Evolutionary conservation across 2,113 vertebrate species (phyloP), one percentile per base, ranked within the genome.

Genomic region (Limanda limanda): DNA sequence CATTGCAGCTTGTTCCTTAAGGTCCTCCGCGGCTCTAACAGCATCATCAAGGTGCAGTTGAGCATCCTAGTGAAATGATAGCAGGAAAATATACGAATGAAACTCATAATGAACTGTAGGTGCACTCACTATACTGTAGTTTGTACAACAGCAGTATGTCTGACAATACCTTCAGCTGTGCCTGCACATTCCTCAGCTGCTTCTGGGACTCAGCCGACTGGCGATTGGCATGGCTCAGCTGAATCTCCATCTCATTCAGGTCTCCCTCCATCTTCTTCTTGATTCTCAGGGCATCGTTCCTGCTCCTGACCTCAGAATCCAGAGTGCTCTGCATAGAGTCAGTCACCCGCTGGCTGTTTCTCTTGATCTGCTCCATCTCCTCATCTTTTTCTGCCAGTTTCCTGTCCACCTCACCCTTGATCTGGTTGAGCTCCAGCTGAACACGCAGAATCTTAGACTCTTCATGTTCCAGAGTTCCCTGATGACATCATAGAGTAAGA

Each of bases 1-100:
- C 93, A 96, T 95, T 59, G 95, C 95, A 84, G 94, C 88, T 65
- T 96, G 95, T 60, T 96, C 95, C 82, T 94, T 96, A 47, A 95
- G 12, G 81, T 92, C 92, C 17, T 98, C 97, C 71, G 97, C 91
- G 20, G 86, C 89, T 89, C 93, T 93, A 61, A 91, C 14, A n/a
- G 94, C 92, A n/a, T 96, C 95, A 12, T 97, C 96, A 78, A 97
- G 93, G 74, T 96, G 96, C 78, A 98, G 75, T 87, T 97, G 95
- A 76, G 95, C 94, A 75, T 97, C 97, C 96, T 97, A 51, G 18
- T 51, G 18, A 51, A 51, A 15, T 3, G 42, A 45, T 15, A 45
- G 3, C 42, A 51, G 13, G 48, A 51, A 17, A 51, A 20, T 51
- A 51, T 20, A 14, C 18, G 18, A 6, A 18, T 51, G 15, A 20